Conservation (phyloP, 2,888 invertebrate species). For the Molorchus minor region DNA sequence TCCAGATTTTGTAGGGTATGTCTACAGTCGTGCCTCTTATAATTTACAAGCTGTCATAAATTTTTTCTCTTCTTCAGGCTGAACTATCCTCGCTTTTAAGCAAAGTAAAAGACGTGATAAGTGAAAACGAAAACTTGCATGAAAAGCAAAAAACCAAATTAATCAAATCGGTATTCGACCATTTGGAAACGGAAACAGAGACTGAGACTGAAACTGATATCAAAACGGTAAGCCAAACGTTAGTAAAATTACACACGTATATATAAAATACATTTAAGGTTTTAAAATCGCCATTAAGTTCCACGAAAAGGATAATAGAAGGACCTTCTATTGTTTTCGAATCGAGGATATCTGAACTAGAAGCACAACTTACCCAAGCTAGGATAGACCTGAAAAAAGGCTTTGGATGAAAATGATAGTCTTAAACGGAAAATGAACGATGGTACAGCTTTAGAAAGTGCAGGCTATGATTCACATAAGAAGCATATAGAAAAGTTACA, state of each 20-base stretch:
- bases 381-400: constrained; percentile 79
- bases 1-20: constrained; percentile 81
- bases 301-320: constrained; percentile 63
- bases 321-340: constrained; percentile 85
- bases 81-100: constrained; percentile 79
- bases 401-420: constrained; percentile 73
- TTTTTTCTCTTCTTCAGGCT: constrained; percentile 63
- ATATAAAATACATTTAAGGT: constrained; percentile 33
- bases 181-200: constrained; percentile 67
- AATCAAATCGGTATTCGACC: constrained; percentile 70
- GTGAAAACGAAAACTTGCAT: constrained; percentile 83
- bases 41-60: not conserved
- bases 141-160: constrained; percentile 79
- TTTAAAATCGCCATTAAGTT: constrained; percentile 52
- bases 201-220: constrained; percentile 56
- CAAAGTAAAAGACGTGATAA: constrained; percentile 86
- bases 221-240: constrained; percentile 38
- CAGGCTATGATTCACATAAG: constrained; percentile 71
- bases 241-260: not conserved
- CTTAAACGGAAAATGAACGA: constrained; percentile 61
- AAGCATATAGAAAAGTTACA: constrained; percentile 77
- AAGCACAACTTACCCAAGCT: constrained; percentile 82
- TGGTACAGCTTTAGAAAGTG: constrained; percentile 64
- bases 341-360: constrained; percentile 83
- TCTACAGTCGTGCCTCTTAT: constrained; percentile 25